Conservation (phyloP, 2,888 invertebrate species). For the Stenotaenia linearis region DNA sequence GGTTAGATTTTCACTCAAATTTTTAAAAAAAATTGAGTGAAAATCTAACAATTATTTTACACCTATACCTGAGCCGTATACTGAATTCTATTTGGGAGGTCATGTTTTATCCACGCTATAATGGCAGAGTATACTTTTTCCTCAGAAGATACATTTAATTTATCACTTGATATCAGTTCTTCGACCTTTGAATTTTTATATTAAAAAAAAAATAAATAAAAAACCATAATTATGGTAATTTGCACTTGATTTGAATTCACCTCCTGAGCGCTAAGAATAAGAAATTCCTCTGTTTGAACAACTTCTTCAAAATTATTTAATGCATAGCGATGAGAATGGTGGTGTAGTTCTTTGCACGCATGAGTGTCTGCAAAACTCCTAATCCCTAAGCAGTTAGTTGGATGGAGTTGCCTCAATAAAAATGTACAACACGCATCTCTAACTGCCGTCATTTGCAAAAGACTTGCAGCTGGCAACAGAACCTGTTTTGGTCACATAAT, state of each 20-base stretch:
- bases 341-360: conserved; percentile 63
- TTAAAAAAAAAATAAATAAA: no score
- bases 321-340: conserved; percentile 62
- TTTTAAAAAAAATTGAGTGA: background rate
- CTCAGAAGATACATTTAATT: conserved; percentile 62
- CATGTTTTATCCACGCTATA: conserved; percentile 63
- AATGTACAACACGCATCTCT: conserved; percentile 69
- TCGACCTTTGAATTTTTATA: no score
- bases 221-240: no score
- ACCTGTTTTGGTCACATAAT: no score
- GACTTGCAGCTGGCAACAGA: conserved; percentile 65
- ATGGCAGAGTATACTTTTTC: conserved; percentile 63
- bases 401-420: conserved; percentile 66
- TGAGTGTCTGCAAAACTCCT: conserved; percentile 68
- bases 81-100: conserved; percentile 55
- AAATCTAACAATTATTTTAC: conserved; percentile 38
- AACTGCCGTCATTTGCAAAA: conserved; percentile 64
- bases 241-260: no score
- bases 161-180: conserved; percentile 61
- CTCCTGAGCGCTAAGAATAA: conserved; percentile 60
- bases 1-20: no score
- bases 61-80: conserved; percentile 58
- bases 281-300: conserved; percentile 62
- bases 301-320: conserved; percentile 66
- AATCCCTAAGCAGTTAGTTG: conserved; percentile 70